phyloP scores from a whole-genome alignment of 2,113 vertebrate genomes.

The Oplegnathus fasciatus region DNA sequence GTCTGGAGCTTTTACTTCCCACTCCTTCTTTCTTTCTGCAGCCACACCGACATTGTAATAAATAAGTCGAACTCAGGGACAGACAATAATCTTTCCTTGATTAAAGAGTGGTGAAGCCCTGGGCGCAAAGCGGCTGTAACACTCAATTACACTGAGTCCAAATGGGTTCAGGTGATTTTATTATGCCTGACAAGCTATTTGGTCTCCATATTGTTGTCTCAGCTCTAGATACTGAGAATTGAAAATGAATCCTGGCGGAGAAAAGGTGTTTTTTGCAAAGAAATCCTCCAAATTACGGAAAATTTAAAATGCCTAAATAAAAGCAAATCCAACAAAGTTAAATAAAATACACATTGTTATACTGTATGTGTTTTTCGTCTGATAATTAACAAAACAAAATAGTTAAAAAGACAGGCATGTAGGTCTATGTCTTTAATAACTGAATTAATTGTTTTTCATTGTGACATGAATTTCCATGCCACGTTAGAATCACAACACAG shows the following conservation, averaged over 20 bases:
- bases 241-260: not conserved
- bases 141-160: slow-evolving; percentile 35
- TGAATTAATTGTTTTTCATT: not conserved
- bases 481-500: not conserved
- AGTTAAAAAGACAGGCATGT: not conserved
- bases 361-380: no score
- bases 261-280: not conserved
- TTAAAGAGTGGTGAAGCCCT: slow-evolving; percentile 42
- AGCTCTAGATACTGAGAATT: not conserved
- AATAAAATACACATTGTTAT: not conserved
- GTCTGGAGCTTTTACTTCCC: slow-evolving; percentile 21
- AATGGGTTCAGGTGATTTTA: slow-evolving; percentile 28
- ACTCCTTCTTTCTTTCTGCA: slow-evolving; percentile 24
- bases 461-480: no score
- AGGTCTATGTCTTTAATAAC: not conserved
- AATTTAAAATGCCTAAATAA: not conserved
- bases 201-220: slow-evolving; percentile 29
- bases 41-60: slow-evolving; percentile 8
- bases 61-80: slow-evolving; percentile 47
- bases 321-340: not conserved
- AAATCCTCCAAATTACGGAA: not conserved
- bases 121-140: slow-evolving; percentile 6
- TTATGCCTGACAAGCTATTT: slow-evolving; percentile 29
- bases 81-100: slow-evolving; percentile 49
- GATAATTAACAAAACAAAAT: no score